Conservation (phyloP, 2,888 invertebrate species). For the Macroteleia sp. region DNA sequence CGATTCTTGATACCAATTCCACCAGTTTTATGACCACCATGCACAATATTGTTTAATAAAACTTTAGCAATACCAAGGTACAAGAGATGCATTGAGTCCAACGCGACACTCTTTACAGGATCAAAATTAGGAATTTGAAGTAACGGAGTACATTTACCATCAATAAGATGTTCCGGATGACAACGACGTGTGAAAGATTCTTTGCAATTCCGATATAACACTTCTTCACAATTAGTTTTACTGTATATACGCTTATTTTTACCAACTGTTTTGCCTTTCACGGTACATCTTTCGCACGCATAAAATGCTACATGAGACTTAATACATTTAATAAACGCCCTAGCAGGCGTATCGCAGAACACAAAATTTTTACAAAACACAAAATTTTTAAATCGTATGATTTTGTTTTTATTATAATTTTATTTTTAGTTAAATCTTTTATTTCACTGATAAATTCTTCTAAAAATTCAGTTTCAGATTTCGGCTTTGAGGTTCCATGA, state of each 20-base stretch:
- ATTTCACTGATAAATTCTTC: no score
- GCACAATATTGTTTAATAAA: not conserved
- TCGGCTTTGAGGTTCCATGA: no score
- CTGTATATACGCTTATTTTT: constrained; percentile 45
- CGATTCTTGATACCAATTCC: constrained; percentile 14
- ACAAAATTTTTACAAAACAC: no score
- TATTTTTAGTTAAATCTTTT: no score
- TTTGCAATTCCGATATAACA: no score
- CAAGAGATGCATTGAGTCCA: constrained; percentile 67
- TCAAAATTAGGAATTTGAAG: constrained; percentile 58
- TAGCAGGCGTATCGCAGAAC: constrained; percentile 61
- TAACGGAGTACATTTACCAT: constrained; percentile 40
- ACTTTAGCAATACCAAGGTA: constrained; percentile 48
- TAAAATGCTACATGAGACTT: constrained; percentile 61
- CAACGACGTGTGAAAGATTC: not conserved
- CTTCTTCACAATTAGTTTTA: constrained; percentile 45
- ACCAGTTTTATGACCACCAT: not conserved
- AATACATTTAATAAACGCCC: constrained; percentile 48
- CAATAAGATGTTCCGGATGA: no score
- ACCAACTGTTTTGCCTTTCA: constrained; percentile 44
- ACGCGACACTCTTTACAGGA: constrained; percentile 39
- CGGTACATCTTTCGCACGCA: constrained; percentile 62
- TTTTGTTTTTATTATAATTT: no score
- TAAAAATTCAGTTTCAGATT: no score
- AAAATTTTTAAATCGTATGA: no score